Percentiles rank a stretch among this genome's conserved stretches.
Conservation (phyloP, 2,888 invertebrate species). For the Entomobrya multifasciata region DNA sequence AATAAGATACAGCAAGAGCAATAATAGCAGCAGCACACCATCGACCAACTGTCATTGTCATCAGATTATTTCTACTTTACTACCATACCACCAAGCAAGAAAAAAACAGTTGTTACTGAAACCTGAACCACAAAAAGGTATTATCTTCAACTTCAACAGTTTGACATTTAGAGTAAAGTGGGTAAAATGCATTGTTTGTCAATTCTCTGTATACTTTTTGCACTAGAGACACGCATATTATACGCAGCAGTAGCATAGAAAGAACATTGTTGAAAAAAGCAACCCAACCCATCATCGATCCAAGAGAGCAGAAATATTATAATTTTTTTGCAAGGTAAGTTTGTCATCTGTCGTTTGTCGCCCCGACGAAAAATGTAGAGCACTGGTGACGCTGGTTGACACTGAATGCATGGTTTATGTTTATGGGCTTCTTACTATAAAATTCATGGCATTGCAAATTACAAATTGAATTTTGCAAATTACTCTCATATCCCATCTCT, state of each 20-base stretch:
- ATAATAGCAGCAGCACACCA: slow-evolving; percentile 18
- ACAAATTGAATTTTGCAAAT: background rate
- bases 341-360: slow-evolving; percentile 56
- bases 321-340: background rate
- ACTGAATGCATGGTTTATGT: background rate
- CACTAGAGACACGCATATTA: slow-evolving; percentile 2
- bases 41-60: slow-evolving; percentile 50
- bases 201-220: slow-evolving; percentile 11
- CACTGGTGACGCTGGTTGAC: slow-evolving; percentile 30
- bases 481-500: background rate
- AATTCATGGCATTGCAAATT: slow-evolving; percentile 26
- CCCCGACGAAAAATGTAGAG: slow-evolving; percentile 50
- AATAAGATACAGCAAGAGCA: too few relatives aligned
- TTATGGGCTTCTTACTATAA: background rate
- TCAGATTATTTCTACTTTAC: background rate
- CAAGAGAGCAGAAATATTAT: background rate
- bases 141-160: background rate
- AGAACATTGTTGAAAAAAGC: background rate
- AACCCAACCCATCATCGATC: slow-evolving; percentile 2
- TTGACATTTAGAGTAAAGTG: slow-evolving; percentile 23
- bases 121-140: slow-evolving; percentile 26
- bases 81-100: background rate
- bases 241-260: background rate
- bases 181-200: background rate
- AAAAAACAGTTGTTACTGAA: background rate